phyloP scores from a whole-genome alignment of 2,888 invertebrate genomes.

The Cephus rjabovi region DNA sequence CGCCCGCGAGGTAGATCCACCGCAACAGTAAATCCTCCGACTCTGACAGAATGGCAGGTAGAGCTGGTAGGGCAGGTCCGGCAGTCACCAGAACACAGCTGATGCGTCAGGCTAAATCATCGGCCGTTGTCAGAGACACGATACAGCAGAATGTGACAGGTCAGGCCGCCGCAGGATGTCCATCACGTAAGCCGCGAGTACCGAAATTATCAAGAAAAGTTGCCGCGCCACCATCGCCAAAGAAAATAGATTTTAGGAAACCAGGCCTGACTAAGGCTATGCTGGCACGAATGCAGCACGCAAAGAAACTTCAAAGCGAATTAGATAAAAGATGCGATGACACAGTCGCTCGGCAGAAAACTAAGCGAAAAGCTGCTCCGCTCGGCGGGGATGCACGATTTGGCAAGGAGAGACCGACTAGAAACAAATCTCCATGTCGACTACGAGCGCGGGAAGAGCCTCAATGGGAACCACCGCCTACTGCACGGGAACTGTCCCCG shows the following conservation, averaged over 20 bases:
- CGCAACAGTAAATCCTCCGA: neutral
- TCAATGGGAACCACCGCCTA: constrained; percentile 5
- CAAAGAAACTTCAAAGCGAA: constrained; percentile 36
- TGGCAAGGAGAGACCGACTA: constrained; percentile 17
- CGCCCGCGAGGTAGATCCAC: neutral
- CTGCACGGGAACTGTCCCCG: constrained; percentile 7
- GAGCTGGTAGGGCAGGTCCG: constrained; percentile 14
- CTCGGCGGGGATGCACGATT: constrained; percentile 39
- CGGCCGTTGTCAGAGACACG: constrained; percentile 33
- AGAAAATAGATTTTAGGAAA: constrained; percentile 44
- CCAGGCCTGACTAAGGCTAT: constrained; percentile 53
- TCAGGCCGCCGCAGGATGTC: neutral
- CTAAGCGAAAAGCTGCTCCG: constrained; percentile 38
- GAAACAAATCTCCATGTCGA: neutral
- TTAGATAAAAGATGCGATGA: constrained; percentile 26
- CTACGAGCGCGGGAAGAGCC: neutral
- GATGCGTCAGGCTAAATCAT: constrained; percentile 42
- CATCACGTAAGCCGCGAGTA: neutral
- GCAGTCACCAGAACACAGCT: constrained; percentile 41
- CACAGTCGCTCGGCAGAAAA: neutral
- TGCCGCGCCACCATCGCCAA: constrained; percentile 33
- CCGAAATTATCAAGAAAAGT: neutral
- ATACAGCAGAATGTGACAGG: constrained; percentile 22
- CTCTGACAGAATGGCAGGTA: constrained; percentile 23
- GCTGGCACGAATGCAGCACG: constrained; percentile 47